A percentile compares a stretch with the other conserved stretches of the same genome.
Evolutionary conservation across 2,797 vertebrate species (phyloP).

Genomic region (Cheirogaleus major): DNA sequence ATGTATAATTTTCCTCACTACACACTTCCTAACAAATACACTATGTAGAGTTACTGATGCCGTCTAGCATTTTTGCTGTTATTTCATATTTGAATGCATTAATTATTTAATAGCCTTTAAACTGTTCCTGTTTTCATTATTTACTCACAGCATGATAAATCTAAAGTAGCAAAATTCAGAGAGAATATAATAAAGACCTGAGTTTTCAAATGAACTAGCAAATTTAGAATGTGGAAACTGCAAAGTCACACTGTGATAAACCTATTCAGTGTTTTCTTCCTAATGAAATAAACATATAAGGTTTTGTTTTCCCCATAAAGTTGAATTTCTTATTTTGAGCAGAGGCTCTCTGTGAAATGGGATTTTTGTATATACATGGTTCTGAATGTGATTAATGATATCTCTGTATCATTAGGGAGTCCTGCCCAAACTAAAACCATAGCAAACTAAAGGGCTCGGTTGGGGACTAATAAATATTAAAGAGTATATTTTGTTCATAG

Average conservation of each 20-base stretch:
- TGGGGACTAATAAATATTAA: conserved; percentile 46
- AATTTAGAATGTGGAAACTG: neutral
- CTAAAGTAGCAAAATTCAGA: conserved; percentile 33
- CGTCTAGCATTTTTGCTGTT: neutral
- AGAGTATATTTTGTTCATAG: neutral
- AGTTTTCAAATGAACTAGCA: conserved; percentile 23
- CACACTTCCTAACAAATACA: neutral
- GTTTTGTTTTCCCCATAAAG: conserved; percentile 36
- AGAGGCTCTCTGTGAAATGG: neutral
- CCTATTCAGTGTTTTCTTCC: conserved; percentile 42
- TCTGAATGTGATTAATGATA: conserved; percentile 39
- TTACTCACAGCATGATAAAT: conserved; percentile 52
- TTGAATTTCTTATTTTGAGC: conserved; percentile 41
- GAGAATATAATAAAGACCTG: conserved; percentile 23
- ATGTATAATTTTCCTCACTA: neutral
- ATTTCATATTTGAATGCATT: conserved; percentile 20
- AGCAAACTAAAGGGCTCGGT: neutral
- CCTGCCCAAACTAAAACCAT: neutral
- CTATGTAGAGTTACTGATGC: neutral
- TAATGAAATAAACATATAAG: conserved; percentile 51
- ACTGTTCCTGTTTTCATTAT: conserved; percentile 42
- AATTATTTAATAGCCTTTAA: conserved; percentile 61
- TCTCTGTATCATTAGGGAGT: neutral
- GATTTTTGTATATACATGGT: neutral
- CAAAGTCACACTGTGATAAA: conserved; percentile 37